Evolutionary conservation across 1,140 invertebrate species (phyloP).

Genomic region (Drosophila funebris): DNA sequence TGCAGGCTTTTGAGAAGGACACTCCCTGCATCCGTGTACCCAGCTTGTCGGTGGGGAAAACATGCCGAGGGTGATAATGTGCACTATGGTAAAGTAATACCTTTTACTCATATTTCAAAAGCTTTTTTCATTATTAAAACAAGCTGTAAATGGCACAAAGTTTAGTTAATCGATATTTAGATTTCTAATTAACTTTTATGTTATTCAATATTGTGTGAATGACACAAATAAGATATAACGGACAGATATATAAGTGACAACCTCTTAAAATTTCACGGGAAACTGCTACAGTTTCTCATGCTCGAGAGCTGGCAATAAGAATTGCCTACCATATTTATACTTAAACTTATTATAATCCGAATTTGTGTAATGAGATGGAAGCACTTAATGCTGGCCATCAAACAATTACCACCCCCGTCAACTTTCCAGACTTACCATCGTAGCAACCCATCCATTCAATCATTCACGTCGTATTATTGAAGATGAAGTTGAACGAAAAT

Average conservation of each 20-base stretch:
- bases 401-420: conserved; percentile 34
- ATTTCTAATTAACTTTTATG: not conserved
- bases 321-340: no score
- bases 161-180: not conserved
- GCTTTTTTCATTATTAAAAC: not conserved
- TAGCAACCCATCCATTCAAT: conserved; percentile 5
- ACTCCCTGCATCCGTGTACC: not conserved
- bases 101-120: not conserved
- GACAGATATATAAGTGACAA: no score
- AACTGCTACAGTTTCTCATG: no score
- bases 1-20: conserved; percentile 31
- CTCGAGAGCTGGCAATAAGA: no score
- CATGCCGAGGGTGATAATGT: not conserved
- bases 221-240: no score
- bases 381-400: conserved; percentile 59
- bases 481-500: conserved; percentile 61
- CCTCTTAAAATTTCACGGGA: no score
- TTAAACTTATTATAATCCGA: conserved; percentile 56
- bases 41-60: not conserved
- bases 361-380: conserved; percentile 76
- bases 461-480: conserved; percentile 16
- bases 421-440: not conserved
- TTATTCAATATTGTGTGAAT: not conserved
- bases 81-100: not conserved
- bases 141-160: not conserved